Evolutionary conservation across 2,888 invertebrate species (phyloP).

Genomic region (Yponomeuta evonymella): DNA sequence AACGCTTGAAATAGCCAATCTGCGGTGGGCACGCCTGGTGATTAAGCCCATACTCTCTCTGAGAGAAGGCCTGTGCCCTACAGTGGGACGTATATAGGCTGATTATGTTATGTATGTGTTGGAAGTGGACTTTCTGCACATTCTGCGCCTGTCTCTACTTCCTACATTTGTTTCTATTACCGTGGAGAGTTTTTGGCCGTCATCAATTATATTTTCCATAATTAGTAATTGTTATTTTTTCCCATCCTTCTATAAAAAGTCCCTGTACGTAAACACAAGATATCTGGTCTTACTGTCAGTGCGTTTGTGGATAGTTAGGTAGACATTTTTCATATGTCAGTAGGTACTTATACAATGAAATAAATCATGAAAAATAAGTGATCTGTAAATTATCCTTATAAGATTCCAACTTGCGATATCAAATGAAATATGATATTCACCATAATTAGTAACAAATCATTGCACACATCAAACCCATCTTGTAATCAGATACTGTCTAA

Average conservation of each 20-base stretch:
- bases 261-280: no score
- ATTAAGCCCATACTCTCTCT: no score
- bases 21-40: no score
- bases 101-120: no score
- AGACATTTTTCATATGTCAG: no score
- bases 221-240: conserved; percentile 3
- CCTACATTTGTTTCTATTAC: conserved; percentile 10
- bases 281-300: no score
- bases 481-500: conserved; percentile 18
- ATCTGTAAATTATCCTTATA: neutral
- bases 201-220: conserved; percentile 13
- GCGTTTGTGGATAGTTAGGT: no score
- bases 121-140: neutral
- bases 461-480: conserved; percentile 9
- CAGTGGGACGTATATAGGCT: no score
- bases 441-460: conserved; percentile 18
- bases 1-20: no score
- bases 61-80: no score
- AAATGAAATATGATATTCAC: conserved; percentile 8
- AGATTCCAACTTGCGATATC: neutral
- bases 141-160: neutral
- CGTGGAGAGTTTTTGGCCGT: neutral
- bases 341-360: no score
- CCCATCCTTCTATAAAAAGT: neutral
- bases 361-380: neutral